Conservation (phyloP, 2,888 invertebrate genomes). For the Acleris laterana region DNA sequence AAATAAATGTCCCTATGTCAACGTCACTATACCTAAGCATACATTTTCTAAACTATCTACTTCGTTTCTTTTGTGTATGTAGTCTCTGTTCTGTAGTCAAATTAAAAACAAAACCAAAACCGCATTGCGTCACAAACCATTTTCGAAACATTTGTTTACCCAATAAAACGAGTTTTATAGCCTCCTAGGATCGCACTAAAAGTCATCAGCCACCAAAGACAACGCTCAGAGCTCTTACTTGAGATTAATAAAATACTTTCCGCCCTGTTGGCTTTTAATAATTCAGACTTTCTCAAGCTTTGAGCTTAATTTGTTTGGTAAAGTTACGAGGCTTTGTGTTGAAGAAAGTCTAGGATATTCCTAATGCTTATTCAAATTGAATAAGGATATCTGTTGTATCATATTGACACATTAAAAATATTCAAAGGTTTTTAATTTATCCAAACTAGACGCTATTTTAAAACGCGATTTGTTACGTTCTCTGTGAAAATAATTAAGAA, state of each 20-base stretch:
- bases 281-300: neutral
- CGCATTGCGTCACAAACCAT: neutral
- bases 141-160: neutral
- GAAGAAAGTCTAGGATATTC: neutral
- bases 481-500: neutral
- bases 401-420: no score
- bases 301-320: neutral
- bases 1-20: no score
- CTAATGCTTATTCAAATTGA: no score
- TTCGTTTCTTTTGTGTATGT: no score
- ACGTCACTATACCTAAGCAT: no score
- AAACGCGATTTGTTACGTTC: no score
- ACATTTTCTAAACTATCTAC: no score
- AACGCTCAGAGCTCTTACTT: neutral
- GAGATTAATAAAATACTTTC: slow-evolving; percentile 2
- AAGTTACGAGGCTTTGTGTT: neutral
- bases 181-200: neutral
- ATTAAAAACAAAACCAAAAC: neutral
- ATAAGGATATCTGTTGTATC: no score
- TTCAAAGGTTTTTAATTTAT: no score
- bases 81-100: no score
- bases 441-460: no score
- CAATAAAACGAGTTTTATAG: neutral
- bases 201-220: neutral
- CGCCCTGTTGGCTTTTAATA: neutral